Conservation (phyloP, 2,797 vertebrate genomes). For the Manis javanica region DNA sequence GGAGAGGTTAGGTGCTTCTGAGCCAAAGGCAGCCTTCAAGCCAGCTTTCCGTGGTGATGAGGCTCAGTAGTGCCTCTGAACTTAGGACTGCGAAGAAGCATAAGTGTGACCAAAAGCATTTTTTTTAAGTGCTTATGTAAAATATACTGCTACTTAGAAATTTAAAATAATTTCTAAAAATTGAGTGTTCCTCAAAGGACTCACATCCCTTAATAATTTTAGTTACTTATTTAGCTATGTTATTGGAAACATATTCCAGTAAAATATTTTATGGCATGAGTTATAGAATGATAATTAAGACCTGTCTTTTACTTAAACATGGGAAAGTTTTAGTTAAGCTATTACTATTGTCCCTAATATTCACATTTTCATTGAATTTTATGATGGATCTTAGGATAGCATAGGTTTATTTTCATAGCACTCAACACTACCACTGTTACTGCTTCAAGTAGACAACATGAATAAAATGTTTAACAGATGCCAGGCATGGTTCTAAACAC, state of each 20-base stretch:
- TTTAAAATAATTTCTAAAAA: background rate
- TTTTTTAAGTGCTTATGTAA: background rate
- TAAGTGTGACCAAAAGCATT: background rate
- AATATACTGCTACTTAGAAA: background rate
- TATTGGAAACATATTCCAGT: background rate
- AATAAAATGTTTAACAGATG: conserved; percentile 9
- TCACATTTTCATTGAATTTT: background rate
- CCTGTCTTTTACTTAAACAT: background rate
- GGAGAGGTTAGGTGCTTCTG: conserved; percentile 66
- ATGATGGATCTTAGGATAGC: background rate
- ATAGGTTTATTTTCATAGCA: background rate
- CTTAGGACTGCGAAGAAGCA: background rate
- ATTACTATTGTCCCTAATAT: background rate
- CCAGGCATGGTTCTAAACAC: background rate
- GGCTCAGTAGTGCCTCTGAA: background rate
- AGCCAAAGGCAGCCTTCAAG: conserved; percentile 36
- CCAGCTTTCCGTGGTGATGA: background rate
- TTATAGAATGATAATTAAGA: background rate
- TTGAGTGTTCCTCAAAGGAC: background rate
- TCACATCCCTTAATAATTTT: background rate
- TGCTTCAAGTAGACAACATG: background rate
- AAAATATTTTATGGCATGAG: background rate
- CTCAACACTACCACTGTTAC: background rate
- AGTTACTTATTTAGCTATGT: background rate
- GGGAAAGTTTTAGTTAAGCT: background rate